phyloP scores from a whole-genome alignment of 2,797 vertebrate species.

The Lycodopsis pacificus region DNA sequence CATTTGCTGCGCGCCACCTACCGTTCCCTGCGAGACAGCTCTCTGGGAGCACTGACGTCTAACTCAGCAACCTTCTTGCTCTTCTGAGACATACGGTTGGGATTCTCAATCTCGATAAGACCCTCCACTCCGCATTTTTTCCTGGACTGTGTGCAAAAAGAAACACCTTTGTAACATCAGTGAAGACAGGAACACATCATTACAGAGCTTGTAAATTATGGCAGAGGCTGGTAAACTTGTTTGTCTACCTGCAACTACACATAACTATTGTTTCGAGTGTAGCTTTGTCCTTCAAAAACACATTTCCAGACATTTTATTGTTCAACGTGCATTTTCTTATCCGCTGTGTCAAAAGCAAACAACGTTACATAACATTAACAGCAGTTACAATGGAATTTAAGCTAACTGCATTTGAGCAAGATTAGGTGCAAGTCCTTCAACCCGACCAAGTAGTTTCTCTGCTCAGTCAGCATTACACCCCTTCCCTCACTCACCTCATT shows the following conservation, averaged over 20 bases:
- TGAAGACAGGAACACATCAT: not conserved
- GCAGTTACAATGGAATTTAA: not conserved
- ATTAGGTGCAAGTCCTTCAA: not conserved
- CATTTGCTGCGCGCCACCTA: conserved; percentile 40
- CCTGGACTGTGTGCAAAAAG: conserved; percentile 62
- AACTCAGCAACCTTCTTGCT: conserved; percentile 85
- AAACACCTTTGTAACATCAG: not conserved
- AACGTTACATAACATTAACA: not conserved
- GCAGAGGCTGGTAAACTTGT: not conserved
- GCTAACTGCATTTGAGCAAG: not conserved
- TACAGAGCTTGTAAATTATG: not conserved
- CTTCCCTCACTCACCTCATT: conserved; percentile 65
- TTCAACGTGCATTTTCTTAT: not conserved
- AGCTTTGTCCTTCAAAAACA: not conserved
- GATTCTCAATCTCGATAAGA: conserved; percentile 88
- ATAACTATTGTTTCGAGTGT: not conserved
- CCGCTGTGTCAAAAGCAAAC: not conserved
- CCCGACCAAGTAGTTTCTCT: not conserved
- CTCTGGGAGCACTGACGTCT: conserved; percentile 79
- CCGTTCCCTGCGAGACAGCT: conserved; percentile 87
- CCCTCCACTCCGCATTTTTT: conserved; percentile 86
- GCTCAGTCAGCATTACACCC: not conserved
- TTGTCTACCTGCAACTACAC: not conserved
- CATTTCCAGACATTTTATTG: not conserved
- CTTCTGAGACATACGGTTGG: conserved; percentile 86